These are phyloP conservation scores for Akabosia matsudoensis DNA, from an alignment of 1,140 invertebrate species.

Conservation along the genomic window DNA sequence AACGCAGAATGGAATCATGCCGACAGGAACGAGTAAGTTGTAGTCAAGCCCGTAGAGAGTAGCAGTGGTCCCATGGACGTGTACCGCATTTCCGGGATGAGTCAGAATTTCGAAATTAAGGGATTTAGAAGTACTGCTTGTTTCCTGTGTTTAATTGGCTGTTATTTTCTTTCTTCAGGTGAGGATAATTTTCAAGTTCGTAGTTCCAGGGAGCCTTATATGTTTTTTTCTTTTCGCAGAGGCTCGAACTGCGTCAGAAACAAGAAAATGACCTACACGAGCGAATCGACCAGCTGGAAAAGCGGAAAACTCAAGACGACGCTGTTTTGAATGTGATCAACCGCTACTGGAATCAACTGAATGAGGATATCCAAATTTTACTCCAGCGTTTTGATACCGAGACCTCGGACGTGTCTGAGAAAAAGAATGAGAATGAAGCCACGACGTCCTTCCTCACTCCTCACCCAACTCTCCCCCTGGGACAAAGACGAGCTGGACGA, in stretches of 20 bases:
- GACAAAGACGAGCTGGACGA: conserved; percentile 96
- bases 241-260: conserved; percentile 83
- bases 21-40: conserved; percentile 44
- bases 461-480: conserved; percentile 95
- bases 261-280: conserved; percentile 84
- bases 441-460: conserved; percentile 93
- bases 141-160: background rate
- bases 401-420: conserved; percentile 92
- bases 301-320: conserved; percentile 95
- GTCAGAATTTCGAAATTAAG: conserved; percentile 6
- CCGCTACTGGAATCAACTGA: conserved; percentile 95
- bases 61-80: conserved; percentile 41
- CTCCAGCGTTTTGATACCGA: conserved; percentile 95
- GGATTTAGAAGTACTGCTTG: background rate
- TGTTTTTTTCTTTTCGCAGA: conserved; percentile 54
- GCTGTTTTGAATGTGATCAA: conserved; percentile 96
- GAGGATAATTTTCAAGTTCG: conserved; percentile 33
- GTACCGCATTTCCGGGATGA: conserved; percentile 41
- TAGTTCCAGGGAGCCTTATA: conserved; percentile 32
- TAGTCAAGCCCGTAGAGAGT: background rate
- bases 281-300: conserved; percentile 93
- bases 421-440: conserved; percentile 93
- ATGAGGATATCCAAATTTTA: conserved; percentile 92
- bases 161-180: background rate
- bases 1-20: conserved; percentile 37